phyloP scores from a whole-genome alignment of 2,113 vertebrate species.

The Reinhardtius hippoglossoides region DNA sequence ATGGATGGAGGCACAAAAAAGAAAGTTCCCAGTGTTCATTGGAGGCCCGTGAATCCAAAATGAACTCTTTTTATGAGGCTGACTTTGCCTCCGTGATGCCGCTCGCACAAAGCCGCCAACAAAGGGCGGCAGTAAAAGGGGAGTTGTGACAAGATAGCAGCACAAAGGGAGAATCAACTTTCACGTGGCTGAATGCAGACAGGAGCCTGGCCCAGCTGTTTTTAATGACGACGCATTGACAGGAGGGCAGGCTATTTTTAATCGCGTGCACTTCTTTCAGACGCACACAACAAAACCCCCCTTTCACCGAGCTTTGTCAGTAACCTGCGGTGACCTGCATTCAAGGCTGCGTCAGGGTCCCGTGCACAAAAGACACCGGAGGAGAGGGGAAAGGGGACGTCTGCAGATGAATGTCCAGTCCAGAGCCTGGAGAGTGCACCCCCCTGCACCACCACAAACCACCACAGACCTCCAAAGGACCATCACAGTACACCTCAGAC shows the following conservation, averaged over 20 bases:
- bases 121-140: conserved; percentile 79
- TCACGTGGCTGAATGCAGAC: conserved; percentile 81
- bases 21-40: conserved; percentile 81
- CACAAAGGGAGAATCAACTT: conserved; percentile 86
- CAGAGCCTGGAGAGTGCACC: conserved; percentile 28
- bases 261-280: conserved; percentile 81
- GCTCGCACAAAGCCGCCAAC: conserved; percentile 72
- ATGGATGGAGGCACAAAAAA: conserved; percentile 79
- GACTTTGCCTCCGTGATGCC: conserved; percentile 75
- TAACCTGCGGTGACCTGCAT: conserved; percentile 86
- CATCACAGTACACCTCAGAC: not conserved
- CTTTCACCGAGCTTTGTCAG: conserved; percentile 79
- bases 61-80: conserved; percentile 85
- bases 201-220: conserved; percentile 82
- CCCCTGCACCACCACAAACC: conserved; percentile 34
- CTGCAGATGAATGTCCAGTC: conserved; percentile 69
- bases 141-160: conserved; percentile 80
- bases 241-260: conserved; percentile 83
- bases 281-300: conserved; percentile 61
- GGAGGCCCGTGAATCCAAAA: conserved; percentile 82
- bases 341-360: conserved; percentile 78
- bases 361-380: conserved; percentile 78
- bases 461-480: conserved; percentile 29
- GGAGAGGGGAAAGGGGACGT: conserved; percentile 39
- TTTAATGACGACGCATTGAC: conserved; percentile 83